Evolutionary conservation across 37 sponge, comb jelly and placozoan genomes (phyloP), one percentile per base, ranked within the genome.

Genomic region (Bolinopsis microptera): DNA sequence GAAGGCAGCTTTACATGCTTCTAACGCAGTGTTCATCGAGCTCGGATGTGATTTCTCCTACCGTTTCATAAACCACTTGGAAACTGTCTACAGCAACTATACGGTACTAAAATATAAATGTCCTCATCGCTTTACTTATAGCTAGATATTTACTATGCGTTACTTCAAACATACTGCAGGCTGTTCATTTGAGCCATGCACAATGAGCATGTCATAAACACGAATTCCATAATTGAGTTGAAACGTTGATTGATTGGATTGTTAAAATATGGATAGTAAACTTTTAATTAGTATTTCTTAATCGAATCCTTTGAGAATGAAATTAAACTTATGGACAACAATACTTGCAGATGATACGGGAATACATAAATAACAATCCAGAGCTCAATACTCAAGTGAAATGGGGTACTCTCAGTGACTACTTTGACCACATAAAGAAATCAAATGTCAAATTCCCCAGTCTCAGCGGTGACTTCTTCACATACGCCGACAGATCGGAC

Each of bases 31-130:
- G 1, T 92, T 98, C 0, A 94, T 96, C 22, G 97, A 97, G 1
- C 94, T 97, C 1, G 99, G 99, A 33, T 97, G 96, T 93, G 99
- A 98, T 94, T 98, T 98, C 92, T 68, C 97, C 30, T 97, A 96
- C 77, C 5, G 8, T 92, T 18, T 26, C 9, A 26, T 16, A 26
- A 69, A 76, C 9, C 3, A 0, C 32, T 21, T 82, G 0, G 0
- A 33, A 8, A 38, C n/a, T 22, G 28, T 80, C 21, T 74, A 76
- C 32, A 34, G 39, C 21, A 76, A 67, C 38, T 93, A 39, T 30
- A 67, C 33, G n/a, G n/a, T n/a, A n/a, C n/a, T n/a, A n/a, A n/a
- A n/a, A n/a, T n/a, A n/a, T n/a, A n/a, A n/a, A n/a, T n/a, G n/a
- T n/a, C n/a, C n/a, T n/a, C n/a, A n/a, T n/a, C n/a, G n/a, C n/a